Percentiles rank a stretch among this genome's conserved stretches.
Evolutionary conservation across 2,113 vertebrate species (phyloP).

Genomic region (Panthera uncia): DNA sequence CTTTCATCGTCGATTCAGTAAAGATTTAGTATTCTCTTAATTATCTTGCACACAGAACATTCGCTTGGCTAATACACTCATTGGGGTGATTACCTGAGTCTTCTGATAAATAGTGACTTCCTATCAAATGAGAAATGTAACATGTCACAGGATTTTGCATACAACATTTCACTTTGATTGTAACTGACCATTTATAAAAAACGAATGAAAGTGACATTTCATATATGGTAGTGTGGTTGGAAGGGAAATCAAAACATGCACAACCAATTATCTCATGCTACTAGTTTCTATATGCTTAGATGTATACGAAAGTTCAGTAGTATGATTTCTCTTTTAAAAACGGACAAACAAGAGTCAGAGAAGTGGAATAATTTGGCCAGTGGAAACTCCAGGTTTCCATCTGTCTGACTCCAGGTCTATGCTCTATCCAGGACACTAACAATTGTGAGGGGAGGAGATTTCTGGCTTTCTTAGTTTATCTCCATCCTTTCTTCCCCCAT

Average conservation of each 20-base stretch:
- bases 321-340: not conserved
- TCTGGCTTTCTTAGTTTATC: constrained; percentile 14
- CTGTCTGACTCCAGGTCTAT: not conserved
- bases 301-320: not conserved
- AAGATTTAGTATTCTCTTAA: not conserved
- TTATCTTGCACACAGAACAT: not conserved
- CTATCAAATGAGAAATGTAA: not conserved
- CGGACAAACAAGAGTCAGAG: not conserved
- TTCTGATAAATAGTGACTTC: not conserved
- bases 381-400: not conserved
- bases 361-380: not conserved
- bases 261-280: not conserved
- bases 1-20: not conserved
- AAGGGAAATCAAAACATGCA: not conserved
- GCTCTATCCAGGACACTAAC: not conserved
- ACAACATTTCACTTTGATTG: not conserved
- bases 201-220: not conserved
- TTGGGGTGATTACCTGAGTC: not conserved
- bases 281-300: not conserved
- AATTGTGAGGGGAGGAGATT: not conserved
- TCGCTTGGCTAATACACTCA: not conserved
- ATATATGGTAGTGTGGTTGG: not conserved
- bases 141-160: not conserved
- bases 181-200: constrained; percentile 23
- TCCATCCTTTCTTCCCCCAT: not conserved